Evolutionary conservation across 1,140 invertebrate genomes (phyloP).

Genomic region (fruit fly (Drosophila melanogaster)): DNA sequence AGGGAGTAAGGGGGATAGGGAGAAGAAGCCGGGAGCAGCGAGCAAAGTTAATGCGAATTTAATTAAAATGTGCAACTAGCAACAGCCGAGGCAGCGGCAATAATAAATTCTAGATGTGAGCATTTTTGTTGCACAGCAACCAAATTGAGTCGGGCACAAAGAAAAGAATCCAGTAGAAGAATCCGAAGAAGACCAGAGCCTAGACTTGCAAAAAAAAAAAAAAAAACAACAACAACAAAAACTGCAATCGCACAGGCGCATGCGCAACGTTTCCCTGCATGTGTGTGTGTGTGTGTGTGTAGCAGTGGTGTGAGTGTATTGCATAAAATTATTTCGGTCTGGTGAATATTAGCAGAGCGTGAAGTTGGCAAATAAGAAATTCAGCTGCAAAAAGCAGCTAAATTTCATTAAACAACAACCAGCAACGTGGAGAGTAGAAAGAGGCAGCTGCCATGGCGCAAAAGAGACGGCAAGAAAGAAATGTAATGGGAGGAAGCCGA

Average conservation of each 20-base stretch:
- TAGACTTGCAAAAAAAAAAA: slow-evolving; percentile 17
- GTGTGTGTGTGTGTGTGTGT: slow-evolving; percentile 14
- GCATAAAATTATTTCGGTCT: slow-evolving; percentile 85
- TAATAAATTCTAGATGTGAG: slow-evolving; percentile 72
- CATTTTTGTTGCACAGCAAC: slow-evolving; percentile 66
- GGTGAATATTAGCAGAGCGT: slow-evolving; percentile 84
- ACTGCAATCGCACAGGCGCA: slow-evolving; percentile 61
- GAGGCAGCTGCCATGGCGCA: slow-evolving; percentile 40
- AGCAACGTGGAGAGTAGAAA: slow-evolving; percentile 50
- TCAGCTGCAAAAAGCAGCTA: slow-evolving; percentile 65
- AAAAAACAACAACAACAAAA: slow-evolving; percentile 23
- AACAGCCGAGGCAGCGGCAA: slow-evolving; percentile 54
- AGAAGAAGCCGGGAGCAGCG: not conserved
- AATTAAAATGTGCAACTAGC: slow-evolving; percentile 83
- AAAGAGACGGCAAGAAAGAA: slow-evolving; percentile 8
- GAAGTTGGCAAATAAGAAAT: slow-evolving; percentile 84
- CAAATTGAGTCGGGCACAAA: slow-evolving; percentile 61
- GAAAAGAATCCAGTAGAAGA: slow-evolving; percentile 54
- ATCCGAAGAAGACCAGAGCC: slow-evolving; percentile 33
- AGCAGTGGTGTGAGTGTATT: slow-evolving; percentile 72
- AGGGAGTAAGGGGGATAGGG: not conserved
- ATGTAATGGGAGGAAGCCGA: slow-evolving; percentile 5
- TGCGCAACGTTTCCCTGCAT: slow-evolving; percentile 55
- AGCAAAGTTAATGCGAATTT: slow-evolving; percentile 80
- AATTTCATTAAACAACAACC: slow-evolving; percentile 76